phyloP scores from a whole-genome alignment of 2,113 vertebrate species.

The Chaenogobius annularis region DNA sequence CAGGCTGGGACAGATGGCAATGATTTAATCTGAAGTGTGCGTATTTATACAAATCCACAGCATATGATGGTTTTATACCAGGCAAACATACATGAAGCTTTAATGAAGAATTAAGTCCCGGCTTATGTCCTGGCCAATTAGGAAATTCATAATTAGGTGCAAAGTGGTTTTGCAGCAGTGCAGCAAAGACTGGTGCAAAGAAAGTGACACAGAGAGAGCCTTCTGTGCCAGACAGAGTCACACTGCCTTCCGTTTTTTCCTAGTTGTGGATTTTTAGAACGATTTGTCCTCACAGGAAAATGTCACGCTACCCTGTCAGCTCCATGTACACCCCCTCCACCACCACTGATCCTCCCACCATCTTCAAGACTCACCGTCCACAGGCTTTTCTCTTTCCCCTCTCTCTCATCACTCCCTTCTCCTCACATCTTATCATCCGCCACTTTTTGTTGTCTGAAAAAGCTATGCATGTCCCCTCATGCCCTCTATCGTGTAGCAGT shows the following conservation, averaged over 20 bases:
- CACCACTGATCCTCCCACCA: background rate
- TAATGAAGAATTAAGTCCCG: slow-evolving; percentile 14
- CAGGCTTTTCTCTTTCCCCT: slow-evolving; percentile 12
- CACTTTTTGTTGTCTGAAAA: slow-evolving; percentile 4
- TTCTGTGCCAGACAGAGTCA: slow-evolving; percentile 56
- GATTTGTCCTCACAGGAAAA: slow-evolving; percentile 70
- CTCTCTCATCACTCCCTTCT: slow-evolving; percentile 24
- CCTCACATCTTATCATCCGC: slow-evolving; percentile 50
- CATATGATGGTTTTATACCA: slow-evolving; percentile 47
- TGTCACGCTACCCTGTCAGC: slow-evolving; percentile 71
- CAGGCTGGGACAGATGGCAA: slow-evolving; percentile 54
- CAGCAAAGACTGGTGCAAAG: background rate
- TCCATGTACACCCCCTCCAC: slow-evolving; percentile 32
- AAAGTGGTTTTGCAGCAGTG: slow-evolving; percentile 11
- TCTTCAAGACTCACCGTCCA: slow-evolving; percentile 14
- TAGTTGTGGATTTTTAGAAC: slow-evolving; percentile 67
- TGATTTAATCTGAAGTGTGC: slow-evolving; percentile 55
- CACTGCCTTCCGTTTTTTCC: slow-evolving; percentile 43
- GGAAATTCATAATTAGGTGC: slow-evolving; percentile 47
- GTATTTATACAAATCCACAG: slow-evolving; percentile 48
- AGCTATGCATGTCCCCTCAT: slow-evolving; percentile 16
- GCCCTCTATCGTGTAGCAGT: slow-evolving; percentile 10
- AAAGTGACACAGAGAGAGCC: background rate
- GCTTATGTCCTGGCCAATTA: slow-evolving; percentile 55
- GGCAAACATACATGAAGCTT: slow-evolving; percentile 22